These are phyloP conservation scores for Laspeyria flexula DNA, from an alignment of 2,888 invertebrate genomes.

Conservation along the genomic window DNA sequence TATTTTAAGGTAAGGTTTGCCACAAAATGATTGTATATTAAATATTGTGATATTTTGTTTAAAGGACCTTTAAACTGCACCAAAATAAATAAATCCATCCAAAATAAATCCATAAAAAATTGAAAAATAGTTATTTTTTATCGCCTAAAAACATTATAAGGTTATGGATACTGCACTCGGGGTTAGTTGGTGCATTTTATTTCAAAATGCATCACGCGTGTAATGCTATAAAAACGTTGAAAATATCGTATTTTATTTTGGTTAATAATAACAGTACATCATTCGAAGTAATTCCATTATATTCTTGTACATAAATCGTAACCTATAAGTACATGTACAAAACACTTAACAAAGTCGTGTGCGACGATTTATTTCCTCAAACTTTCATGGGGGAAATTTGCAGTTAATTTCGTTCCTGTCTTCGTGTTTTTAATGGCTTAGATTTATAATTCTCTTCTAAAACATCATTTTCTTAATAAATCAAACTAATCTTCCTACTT, in stretches of 20 bases:
- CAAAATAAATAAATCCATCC: too few relatives aligned
- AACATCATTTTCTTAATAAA: constrained; percentile 44
- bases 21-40: too few relatives aligned
- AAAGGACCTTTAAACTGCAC: too few relatives aligned
- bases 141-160: background rate
- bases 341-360: constrained; percentile 50
- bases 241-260: background rate
- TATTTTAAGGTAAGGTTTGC: too few relatives aligned
- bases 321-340: constrained; percentile 44
- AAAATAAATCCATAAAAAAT: too few relatives aligned
- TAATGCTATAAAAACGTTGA: background rate
- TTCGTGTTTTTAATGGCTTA: constrained; percentile 51
- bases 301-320: constrained; percentile 39
- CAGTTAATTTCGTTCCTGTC: constrained; percentile 50
- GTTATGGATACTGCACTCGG: background rate
- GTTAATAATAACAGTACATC: constrained; percentile 3
- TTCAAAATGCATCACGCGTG: background rate
- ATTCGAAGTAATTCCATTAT: constrained; percentile 20
- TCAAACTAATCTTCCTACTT: constrained; percentile 36
- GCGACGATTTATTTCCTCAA: constrained; percentile 54
- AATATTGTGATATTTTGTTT: too few relatives aligned
- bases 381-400: constrained; percentile 49
- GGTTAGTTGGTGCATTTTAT: background rate
- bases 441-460: constrained; percentile 49
- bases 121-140: background rate